Percentiles rank a stretch among this genome's conserved stretches.
phyloP scores from a whole-genome alignment of 2,113 vertebrate species.

The Hippopotamus amphibius region DNA sequence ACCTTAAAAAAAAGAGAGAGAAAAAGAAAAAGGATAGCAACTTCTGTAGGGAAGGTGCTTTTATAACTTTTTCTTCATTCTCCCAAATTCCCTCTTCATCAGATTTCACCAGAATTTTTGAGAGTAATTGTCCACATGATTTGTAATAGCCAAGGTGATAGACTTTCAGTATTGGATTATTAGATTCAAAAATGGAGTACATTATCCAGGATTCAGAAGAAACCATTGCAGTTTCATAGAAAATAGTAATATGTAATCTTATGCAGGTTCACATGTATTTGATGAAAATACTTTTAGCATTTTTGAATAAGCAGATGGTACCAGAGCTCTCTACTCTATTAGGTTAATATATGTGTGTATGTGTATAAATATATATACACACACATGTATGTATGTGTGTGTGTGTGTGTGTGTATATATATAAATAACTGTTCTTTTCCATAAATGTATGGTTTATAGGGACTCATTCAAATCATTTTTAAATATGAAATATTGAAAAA shows the following conservation, averaged over 20 bases:
- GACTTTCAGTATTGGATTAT: neutral
- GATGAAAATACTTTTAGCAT: conserved; percentile 20
- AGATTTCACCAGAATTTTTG: conserved; percentile 28
- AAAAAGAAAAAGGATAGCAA: neutral
- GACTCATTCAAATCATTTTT: conserved; percentile 37
- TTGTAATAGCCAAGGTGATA: conserved; percentile 10
- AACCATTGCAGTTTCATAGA: conserved; percentile 48
- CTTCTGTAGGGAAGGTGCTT: neutral
- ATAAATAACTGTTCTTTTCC: neutral
- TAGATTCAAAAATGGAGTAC: conserved; percentile 41
- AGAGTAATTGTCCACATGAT: conserved; percentile 10
- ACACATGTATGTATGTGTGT: neutral
- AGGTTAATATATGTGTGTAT: neutral
- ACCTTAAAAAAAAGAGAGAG: neutral
- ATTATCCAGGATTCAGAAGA: conserved; percentile 10
- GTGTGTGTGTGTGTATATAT: neutral
- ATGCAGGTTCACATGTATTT: neutral
- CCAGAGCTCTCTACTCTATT: conserved; percentile 8
- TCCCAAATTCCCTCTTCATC: neutral
- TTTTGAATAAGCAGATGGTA: conserved; percentile 51
- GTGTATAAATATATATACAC: neutral
- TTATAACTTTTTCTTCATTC: neutral
- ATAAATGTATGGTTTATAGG: neutral
- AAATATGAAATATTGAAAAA: conserved; percentile 42
- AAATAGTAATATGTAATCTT: conserved; percentile 14